Conservation (phyloP, 2,797 vertebrate species). For the Sebastes melanostomus region DNA sequence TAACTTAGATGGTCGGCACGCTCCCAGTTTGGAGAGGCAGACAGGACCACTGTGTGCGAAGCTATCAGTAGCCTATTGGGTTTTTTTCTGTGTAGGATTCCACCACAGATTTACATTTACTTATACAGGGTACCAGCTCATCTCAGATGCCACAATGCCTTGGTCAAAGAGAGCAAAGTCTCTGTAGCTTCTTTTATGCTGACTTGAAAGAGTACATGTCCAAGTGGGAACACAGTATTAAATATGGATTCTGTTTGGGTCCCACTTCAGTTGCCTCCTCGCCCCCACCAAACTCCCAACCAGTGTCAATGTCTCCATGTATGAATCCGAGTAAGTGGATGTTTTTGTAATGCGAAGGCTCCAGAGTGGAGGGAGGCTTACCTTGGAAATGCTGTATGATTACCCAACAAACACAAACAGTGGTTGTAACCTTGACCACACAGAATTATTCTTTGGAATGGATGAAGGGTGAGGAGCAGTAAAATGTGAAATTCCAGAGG, state of each 20-base stretch:
- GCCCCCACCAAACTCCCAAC: conserved; percentile 45
- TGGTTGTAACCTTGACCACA: conserved; percentile 74
- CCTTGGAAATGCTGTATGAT: conserved; percentile 72
- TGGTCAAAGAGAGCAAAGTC: conserved; percentile 58
- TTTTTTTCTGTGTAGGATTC: background rate
- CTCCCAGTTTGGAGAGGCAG: background rate
- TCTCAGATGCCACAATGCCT: conserved; percentile 61
- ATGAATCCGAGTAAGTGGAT: conserved; percentile 76
- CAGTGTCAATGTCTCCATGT: conserved; percentile 60
- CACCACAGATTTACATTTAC: conserved; percentile 37
- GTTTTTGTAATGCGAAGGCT: conserved; percentile 78
- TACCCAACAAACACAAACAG: conserved; percentile 77
- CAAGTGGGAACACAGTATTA: conserved; percentile 63
- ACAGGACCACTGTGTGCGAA: conserved; percentile 42
- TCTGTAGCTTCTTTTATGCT: conserved; percentile 75
- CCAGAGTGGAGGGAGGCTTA: conserved; percentile 66
- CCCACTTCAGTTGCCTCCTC: conserved; percentile 58
- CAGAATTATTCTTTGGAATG: conserved; percentile 73
- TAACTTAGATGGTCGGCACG: background rate
- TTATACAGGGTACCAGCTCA: conserved; percentile 35
- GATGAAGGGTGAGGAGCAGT: conserved; percentile 62
- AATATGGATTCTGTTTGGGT: conserved; percentile 78
- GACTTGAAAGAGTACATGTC: conserved; percentile 76
- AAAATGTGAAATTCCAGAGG: conserved; percentile 79
- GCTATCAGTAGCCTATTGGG: background rate